Evolutionary conservation across 2,888 invertebrate species (phyloP).

Genomic region (Tachina lurida): DNA sequence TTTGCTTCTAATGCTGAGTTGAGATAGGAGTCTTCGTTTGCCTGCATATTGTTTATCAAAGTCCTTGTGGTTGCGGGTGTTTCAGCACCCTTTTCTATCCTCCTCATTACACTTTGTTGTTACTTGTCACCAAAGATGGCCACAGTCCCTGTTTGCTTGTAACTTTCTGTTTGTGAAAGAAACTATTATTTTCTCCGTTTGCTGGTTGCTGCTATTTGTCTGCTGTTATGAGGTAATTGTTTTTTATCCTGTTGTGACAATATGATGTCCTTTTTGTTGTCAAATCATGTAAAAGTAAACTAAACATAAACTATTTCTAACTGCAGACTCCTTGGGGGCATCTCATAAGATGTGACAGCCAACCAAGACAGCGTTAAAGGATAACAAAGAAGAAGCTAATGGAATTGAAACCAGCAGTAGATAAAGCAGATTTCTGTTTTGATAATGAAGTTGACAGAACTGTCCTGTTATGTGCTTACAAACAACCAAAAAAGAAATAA

Average conservation of each 20-base stretch:
- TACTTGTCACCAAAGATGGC: slow-evolving; percentile 36
- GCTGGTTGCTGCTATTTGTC: slow-evolving; percentile 23
- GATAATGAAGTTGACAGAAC: slow-evolving; percentile 35
- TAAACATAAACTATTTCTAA: slow-evolving; percentile 67
- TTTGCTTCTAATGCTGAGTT: slow-evolving; percentile 62
- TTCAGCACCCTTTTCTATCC: slow-evolving; percentile 59
- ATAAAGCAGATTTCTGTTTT: not conserved
- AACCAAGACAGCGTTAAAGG: not conserved
- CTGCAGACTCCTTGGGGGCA: slow-evolving; percentile 72
- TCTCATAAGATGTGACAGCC: slow-evolving; percentile 48
- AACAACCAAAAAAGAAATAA: slow-evolving; percentile 17
- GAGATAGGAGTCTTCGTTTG: slow-evolving; percentile 70
- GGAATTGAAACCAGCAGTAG: slow-evolving; percentile 7
- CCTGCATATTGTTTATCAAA: slow-evolving; percentile 54
- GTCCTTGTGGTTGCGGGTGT: slow-evolving; percentile 58
- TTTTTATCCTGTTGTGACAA: slow-evolving; percentile 72
- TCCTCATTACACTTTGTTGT: slow-evolving; percentile 60
- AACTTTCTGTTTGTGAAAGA: slow-evolving; percentile 41
- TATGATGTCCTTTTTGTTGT: slow-evolving; percentile 74
- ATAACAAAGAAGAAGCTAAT: slow-evolving; percentile 18
- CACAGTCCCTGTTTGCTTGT: not conserved
- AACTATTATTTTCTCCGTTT: slow-evolving; percentile 66
- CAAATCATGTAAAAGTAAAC: slow-evolving; percentile 76
- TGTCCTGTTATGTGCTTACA: slow-evolving; percentile 16
- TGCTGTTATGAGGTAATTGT: slow-evolving; percentile 73